Percentiles rank a stretch among this genome's conserved stretches.
These are phyloP conservation scores for Anadara kagoshimensis DNA, from an alignment of 1,140 invertebrate genomes.

Conservation along the genomic window DNA sequence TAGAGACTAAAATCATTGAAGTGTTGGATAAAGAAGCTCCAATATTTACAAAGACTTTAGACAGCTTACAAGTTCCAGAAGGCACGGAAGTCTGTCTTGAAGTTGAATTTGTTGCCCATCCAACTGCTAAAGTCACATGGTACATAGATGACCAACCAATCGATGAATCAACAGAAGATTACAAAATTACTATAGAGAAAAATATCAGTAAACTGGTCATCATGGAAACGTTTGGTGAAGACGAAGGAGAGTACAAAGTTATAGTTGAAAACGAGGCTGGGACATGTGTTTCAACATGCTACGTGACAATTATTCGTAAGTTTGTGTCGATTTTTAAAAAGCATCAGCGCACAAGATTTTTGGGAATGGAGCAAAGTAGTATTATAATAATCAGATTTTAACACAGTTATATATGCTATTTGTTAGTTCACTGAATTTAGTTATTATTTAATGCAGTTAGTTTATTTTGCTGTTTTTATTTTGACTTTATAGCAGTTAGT, in stretches of 20 bases:
- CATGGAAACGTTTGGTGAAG: slow-evolving; percentile 63
- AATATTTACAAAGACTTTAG: slow-evolving; percentile 52
- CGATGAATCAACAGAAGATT: slow-evolving; percentile 47
- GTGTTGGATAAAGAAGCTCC: slow-evolving; percentile 36
- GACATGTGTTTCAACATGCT: slow-evolving; percentile 58
- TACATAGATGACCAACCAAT: slow-evolving; percentile 87
- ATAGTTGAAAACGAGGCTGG: slow-evolving; percentile 66
- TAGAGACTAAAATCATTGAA: not conserved
- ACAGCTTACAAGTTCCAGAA: slow-evolving; percentile 54
- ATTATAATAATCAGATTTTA: not conserved
- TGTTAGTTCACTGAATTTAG: no score
- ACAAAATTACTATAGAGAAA: slow-evolving; percentile 55
- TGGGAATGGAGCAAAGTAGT: not conserved
- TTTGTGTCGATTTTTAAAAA: slow-evolving; percentile 14
- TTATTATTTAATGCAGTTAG: no score
- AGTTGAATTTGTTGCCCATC: slow-evolving; percentile 90
- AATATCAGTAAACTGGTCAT: slow-evolving; percentile 60
- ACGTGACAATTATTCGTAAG: slow-evolving; percentile 67
- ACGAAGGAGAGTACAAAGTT: slow-evolving; percentile 69
- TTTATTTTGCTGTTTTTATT: no score
- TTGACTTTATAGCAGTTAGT: no score
- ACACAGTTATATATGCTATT: no score
- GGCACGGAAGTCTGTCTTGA: slow-evolving; percentile 48
- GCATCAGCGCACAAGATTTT: not conserved
- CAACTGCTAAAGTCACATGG: slow-evolving; percentile 90